phyloP scores from a whole-genome alignment of 1,140 invertebrate species.

The Trichoplusia ni region DNA sequence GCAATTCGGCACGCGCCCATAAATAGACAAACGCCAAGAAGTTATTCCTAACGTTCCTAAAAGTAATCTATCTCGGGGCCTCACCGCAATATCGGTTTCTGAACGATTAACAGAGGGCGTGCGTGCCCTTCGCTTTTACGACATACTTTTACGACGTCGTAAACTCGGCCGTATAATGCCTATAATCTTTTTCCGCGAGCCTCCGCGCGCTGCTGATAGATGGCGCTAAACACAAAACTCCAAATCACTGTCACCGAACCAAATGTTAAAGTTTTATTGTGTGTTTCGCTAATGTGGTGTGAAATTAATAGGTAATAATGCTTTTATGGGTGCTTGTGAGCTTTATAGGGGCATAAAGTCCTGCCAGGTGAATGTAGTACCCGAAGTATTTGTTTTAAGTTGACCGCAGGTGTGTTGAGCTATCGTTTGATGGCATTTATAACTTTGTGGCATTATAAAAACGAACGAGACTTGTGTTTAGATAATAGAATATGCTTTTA shows the following conservation, averaged over 20 bases:
- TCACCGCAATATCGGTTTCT: conserved; percentile 78
- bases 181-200: conserved; percentile 75
- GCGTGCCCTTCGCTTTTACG: conserved; percentile 79
- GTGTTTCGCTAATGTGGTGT: conserved; percentile 80
- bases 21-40: conserved; percentile 75
- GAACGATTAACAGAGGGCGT: conserved; percentile 81
- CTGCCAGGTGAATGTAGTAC: conserved; percentile 62
- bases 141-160: conserved; percentile 80
- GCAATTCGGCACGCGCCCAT: conserved; percentile 62
- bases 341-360: conserved; percentile 76
- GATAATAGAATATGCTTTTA: conserved; percentile 29
- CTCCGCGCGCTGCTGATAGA: conserved; percentile 58
- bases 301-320: conserved; percentile 81
- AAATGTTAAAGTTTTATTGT: conserved; percentile 80
- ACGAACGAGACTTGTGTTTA: conserved; percentile 26
- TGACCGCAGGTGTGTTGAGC: conserved; percentile 53
- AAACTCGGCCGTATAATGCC: conserved; percentile 73
- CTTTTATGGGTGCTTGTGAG: conserved; percentile 75
- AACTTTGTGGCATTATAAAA: conserved; percentile 39
- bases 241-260: conserved; percentile 66
- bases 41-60: conserved; percentile 72
- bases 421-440: conserved; percentile 41
- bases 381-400: conserved; percentile 68
- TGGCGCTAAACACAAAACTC: conserved; percentile 72
- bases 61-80: conserved; percentile 75